These are phyloP conservation scores for Dolichotis patagonum DNA, from an alignment of 2,113 vertebrate genomes.

Conservation along the genomic window DNA sequence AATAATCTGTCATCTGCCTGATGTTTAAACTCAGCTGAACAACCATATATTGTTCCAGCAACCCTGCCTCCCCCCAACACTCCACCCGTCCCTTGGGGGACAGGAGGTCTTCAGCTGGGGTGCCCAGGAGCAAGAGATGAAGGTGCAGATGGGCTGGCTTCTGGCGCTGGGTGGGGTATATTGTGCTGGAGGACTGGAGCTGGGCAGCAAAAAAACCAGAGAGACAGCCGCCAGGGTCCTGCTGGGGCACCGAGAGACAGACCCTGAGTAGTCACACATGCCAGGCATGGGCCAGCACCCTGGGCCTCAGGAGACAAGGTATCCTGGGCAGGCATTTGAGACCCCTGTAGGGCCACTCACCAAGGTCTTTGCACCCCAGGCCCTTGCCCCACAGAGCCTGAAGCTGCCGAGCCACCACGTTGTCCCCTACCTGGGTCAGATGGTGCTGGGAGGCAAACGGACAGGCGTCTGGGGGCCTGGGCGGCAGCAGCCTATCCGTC, in stretches of 20 bases:
- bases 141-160: neutral
- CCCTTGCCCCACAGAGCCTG: neutral
- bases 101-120: neutral
- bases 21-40: neutral
- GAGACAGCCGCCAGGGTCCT: neutral
- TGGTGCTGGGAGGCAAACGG: conserved; percentile 73
- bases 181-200: neutral
- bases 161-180: neutral
- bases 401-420: neutral
- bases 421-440: conserved; percentile 85
- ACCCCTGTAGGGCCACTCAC: neutral
- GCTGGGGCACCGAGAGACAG: fast-evolving
- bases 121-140: neutral
- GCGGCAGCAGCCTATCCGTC: conserved; percentile 68
- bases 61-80: neutral
- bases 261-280: neutral
- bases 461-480: conserved; percentile 67
- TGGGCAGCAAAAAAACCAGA: neutral
- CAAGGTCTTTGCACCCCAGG: neutral
- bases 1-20: neutral
- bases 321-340: neutral
- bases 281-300: fast-evolving
- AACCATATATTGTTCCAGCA: neutral
- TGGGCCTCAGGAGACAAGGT: neutral
- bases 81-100: neutral